Conservation (phyloP, 2,888 invertebrate genomes). For the Agapetus fuscipes region DNA sequence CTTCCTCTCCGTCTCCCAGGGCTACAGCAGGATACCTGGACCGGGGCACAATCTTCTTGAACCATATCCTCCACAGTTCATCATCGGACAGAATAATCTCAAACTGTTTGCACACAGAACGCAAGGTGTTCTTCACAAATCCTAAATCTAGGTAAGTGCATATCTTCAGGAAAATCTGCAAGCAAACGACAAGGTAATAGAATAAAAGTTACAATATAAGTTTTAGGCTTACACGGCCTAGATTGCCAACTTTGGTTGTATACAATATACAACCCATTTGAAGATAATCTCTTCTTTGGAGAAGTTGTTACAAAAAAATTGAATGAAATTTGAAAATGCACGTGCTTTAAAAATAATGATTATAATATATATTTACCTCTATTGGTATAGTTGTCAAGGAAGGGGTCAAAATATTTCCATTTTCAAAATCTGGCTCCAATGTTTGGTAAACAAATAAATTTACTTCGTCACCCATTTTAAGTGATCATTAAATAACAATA, state of each 20-base stretch:
- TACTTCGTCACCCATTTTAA: not conserved
- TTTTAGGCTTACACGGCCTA: no score
- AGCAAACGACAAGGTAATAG: no score
- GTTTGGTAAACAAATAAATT: slow-evolving; percentile 8
- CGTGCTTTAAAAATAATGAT: no score
- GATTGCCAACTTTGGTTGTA: no score
- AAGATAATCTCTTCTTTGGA: no score
- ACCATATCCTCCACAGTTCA: slow-evolving; percentile 47
- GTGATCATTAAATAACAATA: no score
- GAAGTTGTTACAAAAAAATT: no score
- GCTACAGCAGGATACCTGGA: slow-evolving; percentile 37
- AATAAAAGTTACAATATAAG: no score
- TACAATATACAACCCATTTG: no score
- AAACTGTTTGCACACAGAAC: slow-evolving; percentile 47
- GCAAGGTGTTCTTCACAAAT: slow-evolving; percentile 42
- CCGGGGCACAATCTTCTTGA: slow-evolving; percentile 27
- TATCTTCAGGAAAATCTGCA: slow-evolving; percentile 49
- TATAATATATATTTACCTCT: no score
- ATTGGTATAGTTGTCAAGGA: slow-evolving; percentile 11
- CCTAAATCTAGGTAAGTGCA: slow-evolving; percentile 49
- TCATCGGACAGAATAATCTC: slow-evolving; percentile 46
- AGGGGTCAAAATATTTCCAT: slow-evolving; percentile 1
- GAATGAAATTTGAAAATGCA: no score
- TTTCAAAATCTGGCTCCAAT: no score
- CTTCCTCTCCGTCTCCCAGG: slow-evolving; percentile 32